Evolutionary conservation across 2,888 invertebrate genomes (phyloP).

Genomic region (Protula sp.): DNA sequence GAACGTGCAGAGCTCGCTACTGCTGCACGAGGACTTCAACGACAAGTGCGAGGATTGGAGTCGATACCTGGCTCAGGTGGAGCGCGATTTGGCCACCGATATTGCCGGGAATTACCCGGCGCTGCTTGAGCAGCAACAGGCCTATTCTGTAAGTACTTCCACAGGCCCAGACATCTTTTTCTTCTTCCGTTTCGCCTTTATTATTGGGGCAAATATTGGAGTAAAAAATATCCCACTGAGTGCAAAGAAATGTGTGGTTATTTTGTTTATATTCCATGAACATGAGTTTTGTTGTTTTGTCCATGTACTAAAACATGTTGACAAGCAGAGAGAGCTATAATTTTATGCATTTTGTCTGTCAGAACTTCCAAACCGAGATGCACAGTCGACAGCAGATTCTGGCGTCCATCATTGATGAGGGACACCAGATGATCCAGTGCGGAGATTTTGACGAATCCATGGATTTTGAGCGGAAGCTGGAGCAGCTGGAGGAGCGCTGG

Average conservation of each 20-base stretch:
- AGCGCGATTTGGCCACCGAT: constrained; percentile 39
- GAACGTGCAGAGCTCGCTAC: constrained; percentile 34
- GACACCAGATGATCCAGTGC: constrained; percentile 29
- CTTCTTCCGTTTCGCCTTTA: no score
- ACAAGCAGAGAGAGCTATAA: no score
- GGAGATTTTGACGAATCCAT: constrained; percentile 25
- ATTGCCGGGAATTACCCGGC: constrained; percentile 41
- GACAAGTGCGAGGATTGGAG: constrained; percentile 49
- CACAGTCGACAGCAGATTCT: constrained; percentile 46
- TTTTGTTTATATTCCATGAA: no score
- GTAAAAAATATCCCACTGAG: no score
- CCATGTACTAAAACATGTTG: no score
- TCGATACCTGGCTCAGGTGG: constrained; percentile 43
- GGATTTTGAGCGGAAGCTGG: constrained; percentile 45
- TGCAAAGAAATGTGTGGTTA: no score
- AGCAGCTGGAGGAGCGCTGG: constrained; percentile 47
- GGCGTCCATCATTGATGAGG: constrained; percentile 47
- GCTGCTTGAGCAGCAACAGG: constrained; percentile 40
- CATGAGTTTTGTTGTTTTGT: no score
- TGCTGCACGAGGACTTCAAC: constrained; percentile 45
- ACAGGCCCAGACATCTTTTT: no score
- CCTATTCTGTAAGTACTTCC: constrained; percentile 36
- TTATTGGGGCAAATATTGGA: no score
- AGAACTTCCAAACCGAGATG: constrained; percentile 47
- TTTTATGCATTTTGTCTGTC: constrained; percentile 6